Evolutionary conservation across 2,113 vertebrate species (phyloP).

Genomic region (Sebastes fasciatus): DNA sequence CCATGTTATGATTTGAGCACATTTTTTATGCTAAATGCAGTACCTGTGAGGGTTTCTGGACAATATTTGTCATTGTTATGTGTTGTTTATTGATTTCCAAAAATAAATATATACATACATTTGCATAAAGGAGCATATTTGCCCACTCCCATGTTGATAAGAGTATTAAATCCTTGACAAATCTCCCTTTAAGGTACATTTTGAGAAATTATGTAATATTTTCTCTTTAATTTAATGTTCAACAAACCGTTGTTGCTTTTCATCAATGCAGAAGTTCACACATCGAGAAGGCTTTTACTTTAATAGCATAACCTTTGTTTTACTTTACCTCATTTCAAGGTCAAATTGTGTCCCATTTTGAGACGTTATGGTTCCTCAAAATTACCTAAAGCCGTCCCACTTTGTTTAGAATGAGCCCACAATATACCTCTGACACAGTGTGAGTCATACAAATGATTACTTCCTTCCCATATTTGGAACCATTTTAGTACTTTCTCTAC

Average conservation of each 20-base stretch:
- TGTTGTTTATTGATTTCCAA: no score
- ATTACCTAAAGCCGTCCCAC: constrained; percentile 1
- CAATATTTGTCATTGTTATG: no score
- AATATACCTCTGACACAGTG: constrained; percentile 27
- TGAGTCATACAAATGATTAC: constrained; percentile 13
- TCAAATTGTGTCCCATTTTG: constrained; percentile 15
- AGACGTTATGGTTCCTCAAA: constrained; percentile 47
- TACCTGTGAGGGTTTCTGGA: no score
- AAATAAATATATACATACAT: no score
- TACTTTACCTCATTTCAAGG: constrained; percentile 9
- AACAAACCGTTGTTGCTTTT: not conserved
- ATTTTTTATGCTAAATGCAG: no score
- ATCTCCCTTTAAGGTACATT: no score
- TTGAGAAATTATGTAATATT: not conserved
- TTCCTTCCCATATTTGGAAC: constrained; percentile 35
- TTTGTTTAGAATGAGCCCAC: constrained; percentile 21
- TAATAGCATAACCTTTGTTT: constrained; percentile 38
- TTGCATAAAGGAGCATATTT: no score
- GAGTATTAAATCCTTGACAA: no score
- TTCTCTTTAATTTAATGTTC: not conserved
- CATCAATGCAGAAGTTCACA: not conserved
- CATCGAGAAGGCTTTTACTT: constrained; percentile 20
- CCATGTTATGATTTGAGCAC: no score
- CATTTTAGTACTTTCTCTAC: constrained; percentile 6
- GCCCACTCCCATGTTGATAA: no score